Percentiles rank a stretch among this genome's conserved stretches.
Evolutionary conservation across 1,140 invertebrate genomes (phyloP).

Genomic region (Cheumatopsyche charites): DNA sequence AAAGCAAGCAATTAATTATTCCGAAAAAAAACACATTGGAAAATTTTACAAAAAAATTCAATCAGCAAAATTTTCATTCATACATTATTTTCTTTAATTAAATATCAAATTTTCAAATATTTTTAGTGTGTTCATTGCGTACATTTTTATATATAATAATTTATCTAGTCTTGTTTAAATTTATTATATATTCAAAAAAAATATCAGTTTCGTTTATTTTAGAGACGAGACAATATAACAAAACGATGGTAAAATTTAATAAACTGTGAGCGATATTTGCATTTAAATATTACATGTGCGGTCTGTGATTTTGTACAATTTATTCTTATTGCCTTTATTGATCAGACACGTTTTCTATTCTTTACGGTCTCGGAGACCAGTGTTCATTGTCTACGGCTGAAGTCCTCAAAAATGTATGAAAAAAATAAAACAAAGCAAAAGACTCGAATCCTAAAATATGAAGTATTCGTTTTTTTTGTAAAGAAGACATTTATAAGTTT

Average conservation of each 20-base stretch:
- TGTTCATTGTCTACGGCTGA: neutral
- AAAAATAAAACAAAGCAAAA: slow-evolving; percentile 13
- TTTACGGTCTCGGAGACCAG: neutral
- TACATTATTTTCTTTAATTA: slow-evolving; percentile 20
- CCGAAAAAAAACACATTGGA: neutral
- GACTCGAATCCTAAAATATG: slow-evolving; percentile 14
- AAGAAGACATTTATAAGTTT: slow-evolving; percentile 23
- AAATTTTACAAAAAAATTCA: too few relatives aligned
- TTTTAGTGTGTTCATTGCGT: slow-evolving; percentile 9
- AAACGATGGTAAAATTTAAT: too few relatives aligned
- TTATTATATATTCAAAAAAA: too few relatives aligned
- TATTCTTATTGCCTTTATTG: slow-evolving; percentile 3
- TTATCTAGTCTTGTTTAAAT: slow-evolving; percentile 2
- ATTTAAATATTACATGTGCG: neutral
- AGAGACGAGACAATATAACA: too few relatives aligned
- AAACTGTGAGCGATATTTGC: too few relatives aligned
- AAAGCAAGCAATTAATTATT: neutral
- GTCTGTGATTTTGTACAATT: slow-evolving; percentile 19
- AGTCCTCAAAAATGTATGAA: slow-evolving; percentile 7
- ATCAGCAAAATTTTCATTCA: slow-evolving; percentile 5
- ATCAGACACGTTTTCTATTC: slow-evolving; percentile 1
- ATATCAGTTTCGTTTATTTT: too few relatives aligned
- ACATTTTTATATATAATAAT: slow-evolving; percentile 9
- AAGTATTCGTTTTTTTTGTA: slow-evolving; percentile 28
- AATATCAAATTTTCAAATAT: neutral